These are phyloP conservation scores for Melanostoma scalare DNA, from an alignment of 2,888 invertebrate species.

Conservation along the genomic window DNA sequence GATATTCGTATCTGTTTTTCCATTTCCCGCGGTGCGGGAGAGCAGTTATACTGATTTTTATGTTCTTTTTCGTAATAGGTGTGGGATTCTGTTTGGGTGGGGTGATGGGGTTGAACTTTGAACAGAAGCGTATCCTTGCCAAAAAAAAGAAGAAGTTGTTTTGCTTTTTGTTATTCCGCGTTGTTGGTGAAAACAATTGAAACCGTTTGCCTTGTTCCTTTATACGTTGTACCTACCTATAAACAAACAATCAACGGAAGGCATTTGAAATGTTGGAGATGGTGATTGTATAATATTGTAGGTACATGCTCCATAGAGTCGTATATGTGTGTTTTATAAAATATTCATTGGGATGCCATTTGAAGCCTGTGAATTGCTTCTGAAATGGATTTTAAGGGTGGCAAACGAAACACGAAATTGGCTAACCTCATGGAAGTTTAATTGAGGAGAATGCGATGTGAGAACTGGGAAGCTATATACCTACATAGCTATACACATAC, in stretches of 20 bases:
- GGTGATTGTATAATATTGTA: constrained; percentile 5
- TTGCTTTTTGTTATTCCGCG: constrained; percentile 60
- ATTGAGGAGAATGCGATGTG: constrained; percentile 40
- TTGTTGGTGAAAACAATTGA: constrained; percentile 61
- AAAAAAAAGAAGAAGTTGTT: constrained; percentile 64
- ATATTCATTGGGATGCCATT: constrained; percentile 63
- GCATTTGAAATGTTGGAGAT: constrained; percentile 56
- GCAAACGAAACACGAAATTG: constrained; percentile 46
- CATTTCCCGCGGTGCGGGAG: constrained; percentile 40
- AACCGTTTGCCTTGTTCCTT: constrained; percentile 27
- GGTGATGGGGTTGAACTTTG: constrained; percentile 12
- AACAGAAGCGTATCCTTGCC: constrained; percentile 28
- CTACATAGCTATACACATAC: too few species aligned
- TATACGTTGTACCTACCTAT: neutral
- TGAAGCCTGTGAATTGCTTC: constrained; percentile 62
- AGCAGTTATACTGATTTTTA: constrained; percentile 73
- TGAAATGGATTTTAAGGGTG: constrained; percentile 45
- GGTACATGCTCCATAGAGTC: constrained; percentile 11
- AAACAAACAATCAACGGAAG: constrained; percentile 51
- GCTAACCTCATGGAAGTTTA: constrained; percentile 68
- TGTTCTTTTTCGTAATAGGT: constrained; percentile 63
- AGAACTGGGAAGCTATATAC: neutral
- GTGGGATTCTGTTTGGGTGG: constrained; percentile 35
- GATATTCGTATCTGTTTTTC: constrained; percentile 53
- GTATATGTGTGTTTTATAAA: constrained; percentile 50